Percentiles rank a stretch among this genome's conserved stretches.
phyloP scores from a whole-genome alignment of 1,140 invertebrate species.

The Leptopilina boulardi region DNA sequence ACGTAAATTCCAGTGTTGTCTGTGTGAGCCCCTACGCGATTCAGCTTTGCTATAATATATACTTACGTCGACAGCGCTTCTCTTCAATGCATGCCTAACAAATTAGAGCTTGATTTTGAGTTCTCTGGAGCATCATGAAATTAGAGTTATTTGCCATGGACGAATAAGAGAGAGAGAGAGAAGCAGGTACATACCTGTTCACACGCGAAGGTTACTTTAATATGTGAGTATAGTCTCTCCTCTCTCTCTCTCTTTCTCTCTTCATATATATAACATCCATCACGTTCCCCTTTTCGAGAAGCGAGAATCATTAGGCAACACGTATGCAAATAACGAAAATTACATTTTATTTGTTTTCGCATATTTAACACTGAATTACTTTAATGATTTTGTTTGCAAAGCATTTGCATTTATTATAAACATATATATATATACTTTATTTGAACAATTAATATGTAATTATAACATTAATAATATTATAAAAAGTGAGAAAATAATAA shows the following conservation, averaged over 20 bases:
- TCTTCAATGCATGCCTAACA: neutral
- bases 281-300: neutral
- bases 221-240: neutral
- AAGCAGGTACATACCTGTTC: neutral
- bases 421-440: too few species aligned
- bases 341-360: neutral
- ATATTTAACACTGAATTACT: neutral
- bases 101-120: constrained; percentile 28
- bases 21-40: neutral
- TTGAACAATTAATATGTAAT: neutral
- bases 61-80: neutral
- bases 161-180: neutral
- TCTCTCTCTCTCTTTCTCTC: too few species aligned
- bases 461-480: too few species aligned
- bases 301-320: neutral
- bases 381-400: neutral
- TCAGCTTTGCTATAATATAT: neutral
- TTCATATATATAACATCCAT: too few species aligned
- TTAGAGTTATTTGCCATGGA: neutral
- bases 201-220: neutral
- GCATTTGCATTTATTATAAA: too few species aligned
- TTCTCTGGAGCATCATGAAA: neutral
- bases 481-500: too few species aligned
- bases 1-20: neutral
- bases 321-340: neutral